Evolutionary conservation across 2,888 invertebrate genomes (phyloP).

Genomic region (Dasypogon diadema): DNA sequence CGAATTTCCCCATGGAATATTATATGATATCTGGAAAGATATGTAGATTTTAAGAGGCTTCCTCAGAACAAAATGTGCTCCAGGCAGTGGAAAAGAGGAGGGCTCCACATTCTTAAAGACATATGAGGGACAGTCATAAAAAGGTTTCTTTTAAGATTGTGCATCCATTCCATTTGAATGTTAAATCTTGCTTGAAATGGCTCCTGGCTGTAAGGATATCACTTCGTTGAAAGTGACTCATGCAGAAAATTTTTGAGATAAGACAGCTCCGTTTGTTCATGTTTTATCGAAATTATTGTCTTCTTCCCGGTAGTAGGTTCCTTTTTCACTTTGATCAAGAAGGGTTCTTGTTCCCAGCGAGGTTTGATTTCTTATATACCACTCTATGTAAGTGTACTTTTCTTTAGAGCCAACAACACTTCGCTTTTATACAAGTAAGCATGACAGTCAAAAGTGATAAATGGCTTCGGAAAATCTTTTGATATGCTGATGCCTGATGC

Average conservation of each 20-base stretch:
- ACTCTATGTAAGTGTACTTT: constrained; percentile 18
- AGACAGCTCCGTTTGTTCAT: constrained; percentile 49
- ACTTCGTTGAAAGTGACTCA: constrained; percentile 56
- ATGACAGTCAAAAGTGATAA: constrained; percentile 52
- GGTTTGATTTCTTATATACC: constrained; percentile 42
- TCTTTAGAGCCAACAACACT: not conserved
- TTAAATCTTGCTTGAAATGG: constrained; percentile 68
- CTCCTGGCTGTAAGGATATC: constrained; percentile 56
- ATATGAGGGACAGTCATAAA: constrained; percentile 54
- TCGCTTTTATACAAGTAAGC: constrained; percentile 31
- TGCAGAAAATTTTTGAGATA: constrained; percentile 55
- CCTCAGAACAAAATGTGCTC: not conserved
- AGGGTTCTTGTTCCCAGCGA: constrained; percentile 36
- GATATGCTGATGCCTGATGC: constrained; percentile 46
- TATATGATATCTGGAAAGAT: not conserved
- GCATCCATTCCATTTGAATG: constrained; percentile 64
- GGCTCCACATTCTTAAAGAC: constrained; percentile 39
- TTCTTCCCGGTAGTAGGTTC: constrained; percentile 49
- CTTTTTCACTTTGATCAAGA: constrained; percentile 49
- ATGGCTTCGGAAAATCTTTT: constrained; percentile 50
- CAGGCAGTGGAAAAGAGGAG: constrained; percentile 14
- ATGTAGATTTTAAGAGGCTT: not conserved
- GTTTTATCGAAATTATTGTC: constrained; percentile 55
- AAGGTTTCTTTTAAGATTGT: constrained; percentile 55
- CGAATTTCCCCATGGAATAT: constrained; percentile 45